Conservation (phyloP, 2,888 invertebrate species). For the Mayetiola destructor region DNA sequence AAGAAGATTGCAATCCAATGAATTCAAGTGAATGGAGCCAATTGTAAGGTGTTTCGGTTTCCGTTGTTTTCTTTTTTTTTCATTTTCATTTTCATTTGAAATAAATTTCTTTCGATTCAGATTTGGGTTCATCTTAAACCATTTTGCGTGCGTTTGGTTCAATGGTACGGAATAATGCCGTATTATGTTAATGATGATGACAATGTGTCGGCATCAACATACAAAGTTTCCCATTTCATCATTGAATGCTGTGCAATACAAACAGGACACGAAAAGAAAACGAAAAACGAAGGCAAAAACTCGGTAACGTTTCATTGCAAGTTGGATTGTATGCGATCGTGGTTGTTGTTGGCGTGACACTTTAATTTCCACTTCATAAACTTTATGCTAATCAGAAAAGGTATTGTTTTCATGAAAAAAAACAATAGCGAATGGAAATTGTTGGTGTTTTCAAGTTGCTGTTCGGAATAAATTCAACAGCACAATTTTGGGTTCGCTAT, state of each 20-base stretch:
- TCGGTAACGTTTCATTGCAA: not conserved
- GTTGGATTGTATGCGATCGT: slow-evolving; percentile 4
- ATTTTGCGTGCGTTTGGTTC: slow-evolving; percentile 1
- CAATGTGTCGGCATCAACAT: slow-evolving; percentile 9
- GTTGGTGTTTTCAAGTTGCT: not conserved
- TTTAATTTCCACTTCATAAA: slow-evolving; percentile 13
- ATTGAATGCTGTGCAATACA: too few species aligned
- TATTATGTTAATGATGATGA: slow-evolving; percentile 12
- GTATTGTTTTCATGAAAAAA: slow-evolving; percentile 9
- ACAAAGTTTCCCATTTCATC: too few species aligned
- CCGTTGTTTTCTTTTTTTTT: too few species aligned
- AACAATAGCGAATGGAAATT: too few species aligned
- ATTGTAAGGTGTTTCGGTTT: too few species aligned
- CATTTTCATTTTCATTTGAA: too few species aligned
- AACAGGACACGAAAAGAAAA: not conserved
- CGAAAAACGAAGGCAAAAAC: not conserved
- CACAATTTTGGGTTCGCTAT: not conserved
- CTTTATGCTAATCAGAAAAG: slow-evolving; percentile 12
- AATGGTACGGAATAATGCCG: slow-evolving; percentile 7
- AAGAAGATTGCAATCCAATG: too few species aligned
- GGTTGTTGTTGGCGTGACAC: slow-evolving; percentile 9
- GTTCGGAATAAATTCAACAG: slow-evolving; percentile 7
- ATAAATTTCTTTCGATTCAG: too few species aligned
- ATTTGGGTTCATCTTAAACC: too few species aligned
- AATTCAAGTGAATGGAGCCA: too few species aligned